Percentiles rank a stretch among this genome's conserved stretches.
phyloP scores from a whole-genome alignment of 2,797 vertebrate species.

The Urosaurus nigricauda region DNA sequence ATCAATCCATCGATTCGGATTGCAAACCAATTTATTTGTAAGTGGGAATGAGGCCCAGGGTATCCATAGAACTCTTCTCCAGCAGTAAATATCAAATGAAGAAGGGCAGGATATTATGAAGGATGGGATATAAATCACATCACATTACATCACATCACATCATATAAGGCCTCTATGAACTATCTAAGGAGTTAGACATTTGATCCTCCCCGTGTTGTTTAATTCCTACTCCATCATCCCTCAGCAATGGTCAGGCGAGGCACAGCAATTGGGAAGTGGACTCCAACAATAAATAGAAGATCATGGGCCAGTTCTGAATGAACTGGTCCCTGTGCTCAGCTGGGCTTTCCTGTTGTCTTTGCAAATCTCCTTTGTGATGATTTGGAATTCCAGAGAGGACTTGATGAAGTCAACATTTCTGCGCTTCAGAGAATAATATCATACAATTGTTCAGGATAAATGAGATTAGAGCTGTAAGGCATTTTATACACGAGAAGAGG shows the following conservation, averaged over 20 bases:
- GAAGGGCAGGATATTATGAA: no score
- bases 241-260: no score
- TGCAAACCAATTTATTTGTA: no score
- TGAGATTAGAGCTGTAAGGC: background rate
- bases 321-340: background rate
- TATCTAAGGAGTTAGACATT: background rate
- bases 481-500: conserved; percentile 13
- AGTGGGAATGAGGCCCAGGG: no score
- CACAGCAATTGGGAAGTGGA: background rate
- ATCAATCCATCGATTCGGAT: no score
- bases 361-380: background rate
- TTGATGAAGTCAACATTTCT: background rate
- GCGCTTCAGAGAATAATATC: background rate
- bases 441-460: background rate
- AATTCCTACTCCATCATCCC: background rate
- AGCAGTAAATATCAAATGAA: no score
- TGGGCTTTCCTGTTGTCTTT: background rate
- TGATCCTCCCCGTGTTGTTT: background rate
- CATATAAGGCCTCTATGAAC: background rate
- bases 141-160: no score
- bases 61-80: no score
- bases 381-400: background rate
- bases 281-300: background rate
- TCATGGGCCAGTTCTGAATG: background rate
- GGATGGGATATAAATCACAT: no score